Evolutionary conservation across 2,797 vertebrate species (phyloP), one percentile per base, ranked within the genome.

Genomic region (Melanotaenia parkinsoni): DNA sequence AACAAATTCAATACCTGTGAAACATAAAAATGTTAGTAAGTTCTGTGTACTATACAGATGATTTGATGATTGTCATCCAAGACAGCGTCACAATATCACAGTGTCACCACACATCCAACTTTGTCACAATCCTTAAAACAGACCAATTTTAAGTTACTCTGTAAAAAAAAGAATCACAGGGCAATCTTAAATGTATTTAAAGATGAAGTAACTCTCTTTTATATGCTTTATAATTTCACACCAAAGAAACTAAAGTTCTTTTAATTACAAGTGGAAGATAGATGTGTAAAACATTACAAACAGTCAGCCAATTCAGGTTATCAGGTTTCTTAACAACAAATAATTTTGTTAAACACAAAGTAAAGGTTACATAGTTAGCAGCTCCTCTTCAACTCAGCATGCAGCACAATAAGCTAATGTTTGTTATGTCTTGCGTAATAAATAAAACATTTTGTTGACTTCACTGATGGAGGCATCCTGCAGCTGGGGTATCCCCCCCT

Each of bases 391-490:
- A 8, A 0, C 30, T 58, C 8, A n/a, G n/a, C 14, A 54, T 53
- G 40, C n/a, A 47, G 40, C 28, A 7, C 20, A 62, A 38, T 72
- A n/a, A 40, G 18, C 57, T 28, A 66, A 8, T 33, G 4, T 63
- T 58, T 73, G 37, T 70, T 35, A 77, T 28, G 64, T 71, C 67
- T 81, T 85, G 3, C 91, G 64, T 4, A 90, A 84, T 62, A 98
- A 91, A 87, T 96, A 98, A 37, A 98, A 97, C 86, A 95, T 95
- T 67, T 86, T 94, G 89, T 97, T 99, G 51, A 98, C 95, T 82
- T 98, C 95, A 79, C 95, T 96, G 61, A 98, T 96, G 72, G 96
- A 89, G 80, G 97, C 77, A 58, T 99, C 98, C 80, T 90, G 92
- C 43, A 99, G 78, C 4, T 94, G 91, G 61, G 96, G 96, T 67